Evolutionary conservation across 1,140 invertebrate genomes (phyloP).

Genomic region (Cyclargus thomasi): DNA sequence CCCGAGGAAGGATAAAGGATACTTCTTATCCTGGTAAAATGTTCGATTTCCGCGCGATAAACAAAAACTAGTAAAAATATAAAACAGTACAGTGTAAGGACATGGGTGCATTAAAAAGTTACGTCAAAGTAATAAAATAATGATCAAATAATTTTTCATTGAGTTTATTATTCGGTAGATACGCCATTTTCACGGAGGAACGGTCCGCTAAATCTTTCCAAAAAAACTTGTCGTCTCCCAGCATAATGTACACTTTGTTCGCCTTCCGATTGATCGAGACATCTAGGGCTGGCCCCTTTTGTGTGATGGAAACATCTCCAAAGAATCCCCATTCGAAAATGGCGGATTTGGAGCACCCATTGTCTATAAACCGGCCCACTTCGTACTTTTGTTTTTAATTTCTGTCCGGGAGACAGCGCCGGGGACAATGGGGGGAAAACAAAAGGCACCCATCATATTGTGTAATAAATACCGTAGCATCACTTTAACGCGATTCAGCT

Average conservation of each 20-base stretch:
- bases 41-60: too few relatives aligned
- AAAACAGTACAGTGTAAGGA: too few relatives aligned
- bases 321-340: constrained; percentile 18
- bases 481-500: neutral
- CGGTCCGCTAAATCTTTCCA: neutral
- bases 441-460: constrained; percentile 13
- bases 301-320: constrained; percentile 10
- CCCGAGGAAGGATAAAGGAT: too few relatives aligned
- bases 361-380: constrained; percentile 21
- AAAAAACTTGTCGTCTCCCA: neutral
- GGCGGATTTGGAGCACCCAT: constrained; percentile 19
- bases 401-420: constrained; percentile 7
- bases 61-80: too few relatives aligned
- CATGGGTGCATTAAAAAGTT: too few relatives aligned
- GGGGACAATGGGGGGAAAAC: constrained; percentile 16
- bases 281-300: neutral
- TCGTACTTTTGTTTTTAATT: constrained; percentile 24
- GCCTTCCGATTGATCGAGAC: constrained; percentile 2
- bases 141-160: neutral
- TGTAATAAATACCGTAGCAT: neutral
- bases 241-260: neutral
- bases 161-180: neutral
- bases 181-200: neutral
- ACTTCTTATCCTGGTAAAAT: too few relatives aligned
- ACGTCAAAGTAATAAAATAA: too few relatives aligned